These are phyloP conservation scores for Meganola albula DNA, from an alignment of 2,888 invertebrate genomes.

Conservation along the genomic window DNA sequence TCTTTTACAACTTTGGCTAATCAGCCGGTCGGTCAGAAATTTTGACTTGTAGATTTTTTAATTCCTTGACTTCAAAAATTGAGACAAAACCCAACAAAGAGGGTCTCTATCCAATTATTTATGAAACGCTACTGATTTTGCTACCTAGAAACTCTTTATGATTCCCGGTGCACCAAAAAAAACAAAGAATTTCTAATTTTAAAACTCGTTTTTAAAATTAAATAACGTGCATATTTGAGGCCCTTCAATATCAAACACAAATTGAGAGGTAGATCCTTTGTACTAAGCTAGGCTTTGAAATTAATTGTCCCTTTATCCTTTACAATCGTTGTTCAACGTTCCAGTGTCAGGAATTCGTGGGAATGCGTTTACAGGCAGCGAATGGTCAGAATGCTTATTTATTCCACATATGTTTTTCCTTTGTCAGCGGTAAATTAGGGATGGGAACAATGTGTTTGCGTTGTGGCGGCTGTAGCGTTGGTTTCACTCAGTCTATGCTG, in stretches of 20 bases:
- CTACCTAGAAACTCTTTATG: no score
- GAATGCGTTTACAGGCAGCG: conserved; percentile 29
- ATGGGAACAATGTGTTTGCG: conserved; percentile 36
- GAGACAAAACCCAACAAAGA: no score
- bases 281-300: conserved; percentile 7
- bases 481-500: conserved; percentile 16
- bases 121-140: no score
- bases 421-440: conserved; percentile 38
- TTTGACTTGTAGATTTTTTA: no score
- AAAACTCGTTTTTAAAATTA: no score
- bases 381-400: conserved; percentile 36
- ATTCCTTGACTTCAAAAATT: no score
- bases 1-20: no score
- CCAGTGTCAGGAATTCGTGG: conserved; percentile 25
- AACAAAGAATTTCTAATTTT: no score
- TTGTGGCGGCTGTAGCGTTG: conserved; percentile 19
- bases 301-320: conserved; percentile 3
- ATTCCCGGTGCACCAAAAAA: no score
- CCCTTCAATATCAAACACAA: neutral
- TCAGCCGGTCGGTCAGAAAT: no score
- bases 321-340: conserved; percentile 9
- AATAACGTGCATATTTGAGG: neutral
- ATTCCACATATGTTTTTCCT: conserved; percentile 38
- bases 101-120: no score
- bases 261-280: neutral